Conservation (phyloP, 2,113 vertebrate species). For the Microtus montanus region DNA sequence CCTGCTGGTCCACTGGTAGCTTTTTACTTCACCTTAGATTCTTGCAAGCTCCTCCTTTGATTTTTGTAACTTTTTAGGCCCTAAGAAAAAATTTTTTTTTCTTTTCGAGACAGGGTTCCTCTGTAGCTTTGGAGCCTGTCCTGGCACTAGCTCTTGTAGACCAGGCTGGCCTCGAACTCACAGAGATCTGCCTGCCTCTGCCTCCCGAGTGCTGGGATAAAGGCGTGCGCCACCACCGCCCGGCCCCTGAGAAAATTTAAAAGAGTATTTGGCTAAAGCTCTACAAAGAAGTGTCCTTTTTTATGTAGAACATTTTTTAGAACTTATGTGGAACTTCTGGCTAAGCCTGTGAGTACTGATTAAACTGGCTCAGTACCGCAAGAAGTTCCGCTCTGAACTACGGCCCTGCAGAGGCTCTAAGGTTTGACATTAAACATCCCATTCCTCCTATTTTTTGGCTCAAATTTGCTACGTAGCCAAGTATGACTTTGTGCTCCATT, state of each 20-base stretch:
- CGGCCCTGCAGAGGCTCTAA: constrained; percentile 2
- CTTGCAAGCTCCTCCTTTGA: not conserved
- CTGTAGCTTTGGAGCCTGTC: too few relatives aligned
- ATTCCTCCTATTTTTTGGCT: not conserved
- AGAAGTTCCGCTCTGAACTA: not conserved
- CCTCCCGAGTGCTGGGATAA: too few relatives aligned
- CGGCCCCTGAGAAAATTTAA: not conserved
- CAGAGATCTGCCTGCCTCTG: too few relatives aligned
- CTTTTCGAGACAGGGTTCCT: too few relatives aligned
- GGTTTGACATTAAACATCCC: not conserved
- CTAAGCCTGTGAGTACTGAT: not conserved
- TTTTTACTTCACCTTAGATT: constrained; percentile 23
- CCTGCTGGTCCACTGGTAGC: not conserved
- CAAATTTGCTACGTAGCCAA: not conserved
- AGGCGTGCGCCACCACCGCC: too few relatives aligned
- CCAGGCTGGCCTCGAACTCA: too few relatives aligned
- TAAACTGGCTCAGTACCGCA: not conserved
- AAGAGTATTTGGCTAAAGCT: constrained; percentile 30
- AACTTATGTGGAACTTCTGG: not conserved
- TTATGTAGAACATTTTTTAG: not conserved
- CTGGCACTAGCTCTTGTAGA: too few relatives aligned
- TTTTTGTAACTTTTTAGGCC: not conserved
- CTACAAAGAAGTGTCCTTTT: not conserved
- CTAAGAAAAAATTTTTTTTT: not conserved
- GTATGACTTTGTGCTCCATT: not conserved